Evolutionary conservation across 2,113 vertebrate genomes (phyloP).

Genomic region (Octodon degus): DNA sequence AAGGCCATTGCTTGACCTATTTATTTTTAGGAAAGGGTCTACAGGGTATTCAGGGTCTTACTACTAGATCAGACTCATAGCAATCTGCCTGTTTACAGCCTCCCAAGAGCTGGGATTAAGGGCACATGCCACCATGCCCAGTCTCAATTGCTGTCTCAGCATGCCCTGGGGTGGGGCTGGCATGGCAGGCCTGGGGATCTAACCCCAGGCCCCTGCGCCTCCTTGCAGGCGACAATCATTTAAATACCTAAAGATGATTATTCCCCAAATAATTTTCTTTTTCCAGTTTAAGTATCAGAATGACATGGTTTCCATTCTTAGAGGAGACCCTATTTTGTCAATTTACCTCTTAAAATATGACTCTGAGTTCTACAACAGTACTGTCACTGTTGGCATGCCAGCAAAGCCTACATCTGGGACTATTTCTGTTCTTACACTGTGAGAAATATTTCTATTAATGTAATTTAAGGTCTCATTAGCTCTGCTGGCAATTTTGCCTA

Average conservation of each 20-base stretch:
- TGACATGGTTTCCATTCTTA: constrained; percentile 8
- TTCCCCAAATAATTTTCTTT: background rate
- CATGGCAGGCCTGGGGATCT: no score
- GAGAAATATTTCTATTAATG: constrained; percentile 64
- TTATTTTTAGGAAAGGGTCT: no score
- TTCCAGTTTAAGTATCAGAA: constrained; percentile 12
- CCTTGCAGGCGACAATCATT: background rate
- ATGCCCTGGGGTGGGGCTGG: no score
- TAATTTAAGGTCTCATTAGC: constrained; percentile 73
- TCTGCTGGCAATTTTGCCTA: constrained; percentile 62
- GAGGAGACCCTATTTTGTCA: constrained; percentile 20
- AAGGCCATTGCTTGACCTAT: no score
- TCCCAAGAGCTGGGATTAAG: no score
- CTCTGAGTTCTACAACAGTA: background rate
- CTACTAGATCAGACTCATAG: no score
- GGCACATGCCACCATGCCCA: no score
- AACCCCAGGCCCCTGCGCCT: no score
- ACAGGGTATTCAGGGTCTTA: no score
- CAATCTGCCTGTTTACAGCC: no score
- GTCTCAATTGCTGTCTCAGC: no score
- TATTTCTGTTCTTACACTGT: constrained; percentile 53
- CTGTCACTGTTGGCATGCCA: background rate
- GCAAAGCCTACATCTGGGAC: constrained; percentile 34
- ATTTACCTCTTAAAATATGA: constrained; percentile 7
- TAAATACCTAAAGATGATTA: background rate